Base-by-base conservation (phyloP, 2,113 vertebrate genomes). In the Empidonax alnorum region DNA sequence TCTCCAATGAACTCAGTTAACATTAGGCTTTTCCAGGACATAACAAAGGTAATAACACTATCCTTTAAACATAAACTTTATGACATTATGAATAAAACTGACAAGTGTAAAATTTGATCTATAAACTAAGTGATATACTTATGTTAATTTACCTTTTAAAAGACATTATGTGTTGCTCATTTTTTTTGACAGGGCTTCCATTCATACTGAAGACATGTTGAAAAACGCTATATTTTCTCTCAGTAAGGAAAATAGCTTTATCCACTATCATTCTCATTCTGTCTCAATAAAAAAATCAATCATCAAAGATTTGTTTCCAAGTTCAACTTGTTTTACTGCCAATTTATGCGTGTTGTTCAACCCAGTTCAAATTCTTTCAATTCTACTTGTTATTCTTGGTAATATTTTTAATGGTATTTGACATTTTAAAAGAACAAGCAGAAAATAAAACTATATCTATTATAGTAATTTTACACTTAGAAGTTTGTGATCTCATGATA, bases 191-290 rank as follows among this genome's bases (percentile, higher is more conserved):
- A 98, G 95, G 94, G 80, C 92, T 97, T 96, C 96, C 94, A 97
- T 97, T 98, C 96, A 98, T 95, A 85, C 72, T 91, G 91, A 95
- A 97, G 96, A 98, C 97, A 97, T 97, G 97, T 98, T 98, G 96
- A 98, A 98, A 98, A 98, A 97, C 94, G 97, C 65, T 94, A 41
- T 97, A 98, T 98, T 98, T 98, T 98, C 91, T 96, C 96, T 98
- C 96, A 97, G 69, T 98, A 97, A 97, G 84, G 93, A 97, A 97
- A 97, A 97, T 97, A 92, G 97, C 95, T 97, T 97, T 97, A 98
- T 97, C 93, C 96, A 97, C 96, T 97, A 96, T 96, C 96, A 97
- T 94, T 93, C 95, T 96, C 83, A 87, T 97, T 98, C 96, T 96
- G 94, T 97, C 96, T 97, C 97, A 98, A 97, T 97, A 97, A 97